Conservation (phyloP, 2,888 invertebrate genomes). For the Hartigia nigra region DNA sequence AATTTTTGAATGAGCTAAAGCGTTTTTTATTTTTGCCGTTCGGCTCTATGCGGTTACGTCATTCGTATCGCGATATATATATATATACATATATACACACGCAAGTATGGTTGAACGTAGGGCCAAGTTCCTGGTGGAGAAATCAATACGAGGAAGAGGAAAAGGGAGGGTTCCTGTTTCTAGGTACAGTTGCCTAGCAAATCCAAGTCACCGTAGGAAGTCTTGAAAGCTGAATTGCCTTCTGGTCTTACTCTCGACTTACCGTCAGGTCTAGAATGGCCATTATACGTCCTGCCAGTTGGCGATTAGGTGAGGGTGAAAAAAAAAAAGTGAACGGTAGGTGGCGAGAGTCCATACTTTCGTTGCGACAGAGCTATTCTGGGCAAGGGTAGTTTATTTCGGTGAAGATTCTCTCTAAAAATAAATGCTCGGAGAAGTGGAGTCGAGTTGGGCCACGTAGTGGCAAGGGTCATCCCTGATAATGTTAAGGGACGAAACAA, state of each 20-base stretch:
- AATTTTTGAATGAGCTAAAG: neutral
- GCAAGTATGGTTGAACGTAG: neutral
- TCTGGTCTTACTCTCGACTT: neutral
- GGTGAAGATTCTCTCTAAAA: neutral
- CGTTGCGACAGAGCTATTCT: neutral
- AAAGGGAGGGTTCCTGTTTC: neutral
- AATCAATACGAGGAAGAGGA: neutral
- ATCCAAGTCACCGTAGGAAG: neutral
- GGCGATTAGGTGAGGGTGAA: neutral
- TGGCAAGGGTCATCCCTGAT: neutral
- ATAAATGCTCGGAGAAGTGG: neutral
- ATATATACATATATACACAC: neutral
- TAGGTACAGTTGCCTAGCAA: neutral
- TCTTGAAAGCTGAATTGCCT: neutral
- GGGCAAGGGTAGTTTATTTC: neutral
- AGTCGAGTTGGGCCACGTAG: neutral
- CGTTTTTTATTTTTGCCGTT: neutral
- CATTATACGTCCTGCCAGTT: neutral
- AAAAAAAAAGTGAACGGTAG: neutral
- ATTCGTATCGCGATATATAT: neutral
- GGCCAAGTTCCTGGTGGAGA: neutral
- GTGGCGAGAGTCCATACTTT: neutral
- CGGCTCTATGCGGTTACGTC: neutral
- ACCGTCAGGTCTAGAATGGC: neutral
- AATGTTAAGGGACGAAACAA: neutral